Evolutionary conservation across 2,888 invertebrate genomes (phyloP), one percentile per base, ranked within the genome.

Genomic region (Teleogryllus oceanicus): DNA sequence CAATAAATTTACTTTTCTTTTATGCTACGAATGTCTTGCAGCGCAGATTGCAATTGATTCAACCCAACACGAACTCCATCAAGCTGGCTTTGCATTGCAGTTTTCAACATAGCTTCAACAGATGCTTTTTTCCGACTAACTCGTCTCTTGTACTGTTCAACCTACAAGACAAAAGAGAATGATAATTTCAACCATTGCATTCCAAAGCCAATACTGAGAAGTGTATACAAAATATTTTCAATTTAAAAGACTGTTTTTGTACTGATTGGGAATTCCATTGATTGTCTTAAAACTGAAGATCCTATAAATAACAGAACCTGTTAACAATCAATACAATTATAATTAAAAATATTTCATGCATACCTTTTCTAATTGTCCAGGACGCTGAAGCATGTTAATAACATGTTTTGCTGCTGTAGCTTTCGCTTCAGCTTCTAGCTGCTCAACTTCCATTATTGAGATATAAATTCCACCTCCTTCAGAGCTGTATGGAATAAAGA

Each of bases 61-160:
- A 99, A 91, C 0, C 99, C 99, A 16, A 96, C 94, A 84, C 95
- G 92, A 0, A 99, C 98, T 1, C 98, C 98, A 88, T 99, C 99
- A 80, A 99, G 88, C 88, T 99, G 98, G 82, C 97, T 96, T 87
- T 99, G 98, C 89, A 99, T 96, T 1, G 98, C 98, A n/a, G 98
- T 97, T 88, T 99, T 98, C 37, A 99, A 86, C 90, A 96, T 94
- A 1, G 96, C 96, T 87, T 98, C 97, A 12, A 97, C 96, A 5
- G 97, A 96, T 1, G 94, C 94, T 89, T 96, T 94, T 84, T 94
- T 94, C 81, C 94, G 90, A 13, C 91, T 90, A 81, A 94, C 92
- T 84, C 93, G 88, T 83, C 92, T 91, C 86, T 93, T 94, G 84
- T 93, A 94, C 85, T 94, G 94, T 84, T 94, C 94, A 10, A 94